Conservation (phyloP, 2,113 vertebrate genomes). For the Pseudonaja textilis region DNA sequence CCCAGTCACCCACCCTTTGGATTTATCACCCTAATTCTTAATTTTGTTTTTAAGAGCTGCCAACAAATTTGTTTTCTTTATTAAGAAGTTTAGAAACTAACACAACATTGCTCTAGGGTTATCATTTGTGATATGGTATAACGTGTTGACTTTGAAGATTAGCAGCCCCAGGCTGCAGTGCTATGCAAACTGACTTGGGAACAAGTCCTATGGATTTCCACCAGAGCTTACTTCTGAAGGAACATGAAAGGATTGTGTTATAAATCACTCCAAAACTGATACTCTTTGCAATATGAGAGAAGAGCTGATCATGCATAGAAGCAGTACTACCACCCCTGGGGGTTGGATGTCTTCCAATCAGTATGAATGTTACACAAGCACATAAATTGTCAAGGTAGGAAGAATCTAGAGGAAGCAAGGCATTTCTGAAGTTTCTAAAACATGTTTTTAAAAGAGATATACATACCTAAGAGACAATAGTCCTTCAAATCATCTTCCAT, state of each 20-base stretch:
- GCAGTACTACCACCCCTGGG: background rate
- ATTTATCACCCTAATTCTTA: background rate
- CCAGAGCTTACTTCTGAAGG: background rate
- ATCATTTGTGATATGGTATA: slow-evolving; percentile 10
- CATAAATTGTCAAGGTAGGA: background rate
- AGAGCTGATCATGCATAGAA: background rate
- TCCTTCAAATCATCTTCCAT: background rate
- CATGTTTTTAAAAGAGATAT: background rate
- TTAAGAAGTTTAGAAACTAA: slow-evolving; percentile 17
- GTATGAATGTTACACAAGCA: background rate
- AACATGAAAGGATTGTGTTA: background rate
- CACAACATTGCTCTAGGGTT: background rate
- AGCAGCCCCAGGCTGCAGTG: background rate
- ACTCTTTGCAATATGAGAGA: background rate
- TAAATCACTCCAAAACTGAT: background rate
- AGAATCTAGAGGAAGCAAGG: background rate
- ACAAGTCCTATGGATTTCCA: background rate
- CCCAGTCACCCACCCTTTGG: background rate
- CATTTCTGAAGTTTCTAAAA: background rate
- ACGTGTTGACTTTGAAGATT: slow-evolving; percentile 13
- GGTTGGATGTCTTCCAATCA: background rate
- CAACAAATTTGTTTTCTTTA: slow-evolving; percentile 23
- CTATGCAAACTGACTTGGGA: background rate
- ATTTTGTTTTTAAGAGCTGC: slow-evolving; percentile 3
- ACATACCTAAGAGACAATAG: background rate